A percentile compares a stretch with the other conserved stretches of the same genome.
phyloP scores from a whole-genome alignment of 2,797 vertebrate species.

The Cryptoblepharus egeriae region DNA sequence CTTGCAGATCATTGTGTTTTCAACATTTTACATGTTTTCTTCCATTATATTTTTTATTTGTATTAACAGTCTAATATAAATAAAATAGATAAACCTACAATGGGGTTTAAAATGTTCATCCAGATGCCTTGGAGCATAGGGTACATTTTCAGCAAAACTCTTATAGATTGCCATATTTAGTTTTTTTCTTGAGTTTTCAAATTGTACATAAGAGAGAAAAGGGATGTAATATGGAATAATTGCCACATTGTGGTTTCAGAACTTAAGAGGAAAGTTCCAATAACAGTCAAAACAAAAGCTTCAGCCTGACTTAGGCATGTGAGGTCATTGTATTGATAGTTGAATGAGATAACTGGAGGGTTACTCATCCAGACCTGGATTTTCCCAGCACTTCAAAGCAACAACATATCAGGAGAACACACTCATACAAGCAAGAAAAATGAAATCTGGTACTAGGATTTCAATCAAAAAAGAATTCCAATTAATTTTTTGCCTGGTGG shows the following conservation, averaged over 20 bases:
- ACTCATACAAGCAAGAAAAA: not conserved
- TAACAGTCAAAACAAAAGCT: conserved; percentile 63
- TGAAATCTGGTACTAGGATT: not conserved
- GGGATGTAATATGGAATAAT: not conserved
- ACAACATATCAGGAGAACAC: not conserved
- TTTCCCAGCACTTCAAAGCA: conserved; percentile 61
- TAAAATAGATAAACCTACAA: not conserved
- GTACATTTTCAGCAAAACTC: not conserved
- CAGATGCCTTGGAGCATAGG: not conserved
- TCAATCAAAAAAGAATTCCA: not conserved
- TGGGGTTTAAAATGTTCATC: not conserved
- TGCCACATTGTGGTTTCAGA: conserved; percentile 34
- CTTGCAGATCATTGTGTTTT: not conserved
- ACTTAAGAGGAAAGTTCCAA: conserved; percentile 67
- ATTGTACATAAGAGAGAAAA: not conserved
- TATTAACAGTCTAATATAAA: not conserved
- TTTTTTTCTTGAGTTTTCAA: not conserved
- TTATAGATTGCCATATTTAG: not conserved
- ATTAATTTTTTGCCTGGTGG: not conserved
- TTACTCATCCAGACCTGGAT: conserved; percentile 62
- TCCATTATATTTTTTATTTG: not conserved
- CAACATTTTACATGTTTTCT: not conserved
- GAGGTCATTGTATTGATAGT: conserved; percentile 36
- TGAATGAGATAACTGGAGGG: conserved; percentile 46
- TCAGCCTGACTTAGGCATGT: conserved; percentile 46